Evolutionary conservation across 2,888 invertebrate species (phyloP), one percentile per base, ranked within the genome.

Genomic region (Luffia ferchaultella): DNA sequence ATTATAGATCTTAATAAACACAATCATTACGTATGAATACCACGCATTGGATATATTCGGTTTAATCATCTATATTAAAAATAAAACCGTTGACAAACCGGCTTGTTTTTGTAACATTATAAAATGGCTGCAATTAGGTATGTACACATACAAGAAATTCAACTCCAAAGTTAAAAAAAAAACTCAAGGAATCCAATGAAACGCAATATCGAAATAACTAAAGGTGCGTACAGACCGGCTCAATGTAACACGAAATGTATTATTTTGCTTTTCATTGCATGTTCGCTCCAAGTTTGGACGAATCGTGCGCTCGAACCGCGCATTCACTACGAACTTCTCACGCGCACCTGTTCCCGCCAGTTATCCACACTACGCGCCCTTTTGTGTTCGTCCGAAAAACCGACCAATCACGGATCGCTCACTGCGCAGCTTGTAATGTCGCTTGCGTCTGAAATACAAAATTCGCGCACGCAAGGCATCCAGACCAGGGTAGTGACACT

Each of bases 321-420:
- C 43, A 43, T 43, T 43, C 43, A 43, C 43, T 43, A n/a, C 43
- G 9, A 43, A 43, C 43, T 16, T 43, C 43, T 16, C n/a, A n/a
- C n/a, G n/a, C n/a, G n/a, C 43, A 16, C 16, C 43, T 43, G 43
- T 43, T 43, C 16, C 43, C 43, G 43, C 43, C 43, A 43, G 12
- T 43, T 43, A 16, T 16, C 43, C 47, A 42, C 46, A 51, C 48
- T 50, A 50, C 50, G 52, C 50, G 53, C 52, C 50, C 49, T 49
- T 53, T 54, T 53, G 53, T 53, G 50, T 52, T 53, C 51, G 54
- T 48, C 19, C 48, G 20, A 51, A 51, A 54, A 51, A 53, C 53
- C 51, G 51, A 51, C 54, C 51, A 53, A 54, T 51, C 51, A 50
- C 52, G 51, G 50, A 46, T 55, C 45, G 50, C 45, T 45, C 50